Evolutionary conservation across 2,113 vertebrate genomes (phyloP).

Genomic region (Microtus richardsoni): DNA sequence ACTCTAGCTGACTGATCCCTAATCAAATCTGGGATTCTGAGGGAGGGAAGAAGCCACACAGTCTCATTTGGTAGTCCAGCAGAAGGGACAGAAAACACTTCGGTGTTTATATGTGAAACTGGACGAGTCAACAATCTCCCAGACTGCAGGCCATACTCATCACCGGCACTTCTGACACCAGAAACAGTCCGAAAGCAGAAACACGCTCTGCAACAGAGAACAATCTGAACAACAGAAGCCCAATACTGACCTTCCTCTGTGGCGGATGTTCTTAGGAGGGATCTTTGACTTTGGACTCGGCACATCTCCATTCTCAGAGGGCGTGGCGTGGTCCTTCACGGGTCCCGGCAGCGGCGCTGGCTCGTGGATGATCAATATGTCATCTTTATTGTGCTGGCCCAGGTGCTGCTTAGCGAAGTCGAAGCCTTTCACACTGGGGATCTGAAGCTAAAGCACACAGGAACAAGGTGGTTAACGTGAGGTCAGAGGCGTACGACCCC

Average conservation of each 20-base stretch:
- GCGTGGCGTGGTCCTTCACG: conserved; percentile 91
- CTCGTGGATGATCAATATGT: conserved; percentile 96
- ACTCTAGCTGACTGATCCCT: not conserved
- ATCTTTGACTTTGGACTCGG: conserved; percentile 92
- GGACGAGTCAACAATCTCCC: not conserved
- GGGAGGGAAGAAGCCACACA: not conserved
- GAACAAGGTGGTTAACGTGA: not conserved
- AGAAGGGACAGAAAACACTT: not conserved
- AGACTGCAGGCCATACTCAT: not conserved
- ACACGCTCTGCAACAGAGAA: not conserved
- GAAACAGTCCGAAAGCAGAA: not conserved
- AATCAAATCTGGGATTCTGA: not conserved
- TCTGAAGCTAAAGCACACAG: conserved; percentile 90
- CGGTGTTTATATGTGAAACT: accelerated
- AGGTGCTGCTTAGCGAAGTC: conserved; percentile 99
- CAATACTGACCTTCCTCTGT: conserved; percentile 91
- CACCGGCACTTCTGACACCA: accelerated
- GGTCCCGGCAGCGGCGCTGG: conserved; percentile 88
- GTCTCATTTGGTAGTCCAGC: not conserved
- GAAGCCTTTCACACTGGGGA: conserved; percentile 97
- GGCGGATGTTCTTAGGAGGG: conserved; percentile 88
- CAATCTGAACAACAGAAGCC: not conserved
- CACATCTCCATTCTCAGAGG: conserved; percentile 94
- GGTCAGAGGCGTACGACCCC: not conserved
- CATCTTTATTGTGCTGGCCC: conserved; percentile 97